A percentile compares a stretch with the other conserved stretches of the same genome.
Evolutionary conservation across 1,140 invertebrate species (phyloP).

Genomic region (Portunus trituberculatus): DNA sequence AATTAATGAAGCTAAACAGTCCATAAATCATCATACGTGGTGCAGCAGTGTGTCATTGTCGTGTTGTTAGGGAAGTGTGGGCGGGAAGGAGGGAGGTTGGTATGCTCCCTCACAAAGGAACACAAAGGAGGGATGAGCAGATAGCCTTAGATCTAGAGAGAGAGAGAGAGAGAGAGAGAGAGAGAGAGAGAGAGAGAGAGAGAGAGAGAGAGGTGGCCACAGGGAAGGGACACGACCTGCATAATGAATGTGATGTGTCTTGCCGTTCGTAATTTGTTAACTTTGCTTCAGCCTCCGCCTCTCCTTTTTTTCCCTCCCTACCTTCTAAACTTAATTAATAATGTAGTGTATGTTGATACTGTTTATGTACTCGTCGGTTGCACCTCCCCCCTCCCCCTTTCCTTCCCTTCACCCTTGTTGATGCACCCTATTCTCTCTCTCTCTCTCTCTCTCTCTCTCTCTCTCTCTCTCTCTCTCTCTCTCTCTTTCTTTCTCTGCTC

Average conservation of each 20-base stretch:
- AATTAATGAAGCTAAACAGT: too few relatives aligned
- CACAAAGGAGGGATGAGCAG: too few relatives aligned
- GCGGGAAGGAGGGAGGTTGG: too few relatives aligned
- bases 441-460: slow-evolving; percentile 20
- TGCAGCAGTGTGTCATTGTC: too few relatives aligned
- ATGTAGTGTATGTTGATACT: background rate
- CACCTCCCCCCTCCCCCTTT: background rate
- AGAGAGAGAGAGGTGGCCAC: background rate
- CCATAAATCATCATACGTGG: too few relatives aligned
- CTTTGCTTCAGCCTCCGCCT: background rate
- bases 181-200: slow-evolving; percentile 7
- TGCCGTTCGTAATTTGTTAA: background rate
- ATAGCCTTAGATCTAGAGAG: too few relatives aligned
- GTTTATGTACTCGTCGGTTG: background rate
- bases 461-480: background rate
- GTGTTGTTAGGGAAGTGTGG: too few relatives aligned
- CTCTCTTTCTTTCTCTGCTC: background rate
- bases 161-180: slow-evolving; percentile 29
- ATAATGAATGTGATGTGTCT: slow-evolving; percentile 14
- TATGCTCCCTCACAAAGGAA: too few relatives aligned
- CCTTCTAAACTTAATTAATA: background rate
- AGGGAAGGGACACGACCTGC: background rate
- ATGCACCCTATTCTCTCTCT: too few relatives aligned
- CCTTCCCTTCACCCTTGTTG: background rate
- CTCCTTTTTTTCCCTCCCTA: background rate